A percentile compares a stretch with the other conserved stretches of the same genome.
These are phyloP conservation scores for Aspidoscelis tigris DNA, from an alignment of 2,113 vertebrate species.

Conservation along the genomic window DNA sequence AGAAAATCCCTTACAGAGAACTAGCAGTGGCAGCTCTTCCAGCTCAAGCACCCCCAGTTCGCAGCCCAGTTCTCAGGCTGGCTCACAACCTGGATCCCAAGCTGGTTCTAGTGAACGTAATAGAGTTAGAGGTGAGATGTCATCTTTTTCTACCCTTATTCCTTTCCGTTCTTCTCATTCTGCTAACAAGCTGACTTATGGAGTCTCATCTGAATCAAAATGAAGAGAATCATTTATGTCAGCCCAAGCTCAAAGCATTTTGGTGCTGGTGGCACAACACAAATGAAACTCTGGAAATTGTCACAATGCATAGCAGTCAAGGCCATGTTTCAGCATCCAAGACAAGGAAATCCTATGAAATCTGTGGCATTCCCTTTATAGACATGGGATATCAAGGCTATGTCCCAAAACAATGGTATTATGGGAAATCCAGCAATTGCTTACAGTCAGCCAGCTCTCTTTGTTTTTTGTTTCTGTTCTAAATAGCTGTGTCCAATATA, in stretches of 20 bases:
- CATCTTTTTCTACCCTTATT: conserved; percentile 25
- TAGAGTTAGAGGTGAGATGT: conserved; percentile 85
- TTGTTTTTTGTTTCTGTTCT: too few species aligned
- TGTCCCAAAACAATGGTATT: too few species aligned
- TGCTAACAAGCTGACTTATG: conserved; percentile 11
- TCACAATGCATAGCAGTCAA: too few species aligned
- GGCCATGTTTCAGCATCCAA: too few species aligned
- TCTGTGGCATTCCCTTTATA: too few species aligned
- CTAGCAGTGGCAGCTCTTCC: conserved; percentile 96
- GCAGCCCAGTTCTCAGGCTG: conserved; percentile 89
- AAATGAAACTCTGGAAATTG: neutral
- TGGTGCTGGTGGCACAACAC: neutral
- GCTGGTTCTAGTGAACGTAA: conserved; percentile 91
- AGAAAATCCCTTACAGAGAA: conserved; percentile 91
- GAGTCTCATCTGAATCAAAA: conserved; percentile 26
- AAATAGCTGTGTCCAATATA: neutral
- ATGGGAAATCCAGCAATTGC: too few species aligned
- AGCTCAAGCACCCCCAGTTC: conserved; percentile 96
- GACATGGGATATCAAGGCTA: too few species aligned
- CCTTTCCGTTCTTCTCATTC: conserved; percentile 8
- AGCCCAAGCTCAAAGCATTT: neutral
- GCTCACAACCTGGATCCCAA: conserved; percentile 86
- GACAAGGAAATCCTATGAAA: too few species aligned
- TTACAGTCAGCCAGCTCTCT: too few species aligned
- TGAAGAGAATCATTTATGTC: conserved; percentile 45